Evolutionary conservation across 2,797 vertebrate genomes (phyloP), one percentile per base, ranked within the genome.

Genomic region (Arnoldichthys spilopterus): DNA sequence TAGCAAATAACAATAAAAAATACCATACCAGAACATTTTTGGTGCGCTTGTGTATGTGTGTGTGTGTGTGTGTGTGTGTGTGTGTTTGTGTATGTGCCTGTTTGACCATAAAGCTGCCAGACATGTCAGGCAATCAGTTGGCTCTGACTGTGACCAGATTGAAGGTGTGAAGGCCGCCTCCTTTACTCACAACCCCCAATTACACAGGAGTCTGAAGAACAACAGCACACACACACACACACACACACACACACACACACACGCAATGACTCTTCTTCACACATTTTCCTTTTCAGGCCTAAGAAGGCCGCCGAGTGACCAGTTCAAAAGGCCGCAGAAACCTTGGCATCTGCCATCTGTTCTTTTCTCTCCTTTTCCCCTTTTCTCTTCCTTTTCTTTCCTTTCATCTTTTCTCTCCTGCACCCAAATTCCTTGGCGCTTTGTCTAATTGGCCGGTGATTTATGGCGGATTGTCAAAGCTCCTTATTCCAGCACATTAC

Each of bases 391-490:
- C 70, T 30, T 58, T 47, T 63, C 37, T 43, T 51, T 61, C 20
- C 79, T 45, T 51, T 75, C 63, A 47, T 74, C 49, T 78, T 69
- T 47, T 76, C 70, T 69, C 70, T 75, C 54, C 24, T 54, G 9
- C 45, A 6, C 53, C 54, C 18, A 7, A 68, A 69, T 67, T 80
- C 63, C 72, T 69, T 13, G 49, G 20, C 62, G 63, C 74, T 79
- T 80, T 78, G 79, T 74, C 72, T 85, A 82, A 83, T 83, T 82
- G 79, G 74, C 61, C 45, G n/a, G 56, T 82, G 78, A 85, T 85
- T 77, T 83, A 85, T 75, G 82, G 72, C 79, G 28, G 71, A 15
- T 13, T 75, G 74, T 83, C 82, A 71, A 72, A 53, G 74, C 79
- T 82, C 54, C 37, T 80, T 74, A 74, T 83, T 74, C 76, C 84